Percentiles rank a stretch among this genome's conserved stretches.
phyloP scores from a whole-genome alignment of 2,888 invertebrate genomes.

The Ditula angustiorana region DNA sequence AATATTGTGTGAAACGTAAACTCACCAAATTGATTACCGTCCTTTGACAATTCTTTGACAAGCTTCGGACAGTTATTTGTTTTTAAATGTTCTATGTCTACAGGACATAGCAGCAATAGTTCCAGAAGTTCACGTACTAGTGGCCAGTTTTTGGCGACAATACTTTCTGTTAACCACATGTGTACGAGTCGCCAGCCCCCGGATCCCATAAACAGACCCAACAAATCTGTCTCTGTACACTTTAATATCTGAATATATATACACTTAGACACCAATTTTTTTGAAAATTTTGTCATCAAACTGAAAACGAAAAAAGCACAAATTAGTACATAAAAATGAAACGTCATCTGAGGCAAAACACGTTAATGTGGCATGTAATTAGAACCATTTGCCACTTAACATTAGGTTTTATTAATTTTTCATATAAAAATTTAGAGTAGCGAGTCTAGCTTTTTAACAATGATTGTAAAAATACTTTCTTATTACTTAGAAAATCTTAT shows the following conservation, averaged over 20 bases:
- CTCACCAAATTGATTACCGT: conserved; percentile 93
- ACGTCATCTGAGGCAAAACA: neutral
- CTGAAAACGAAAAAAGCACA: conserved; percentile 84
- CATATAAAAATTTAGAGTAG: too few relatives aligned
- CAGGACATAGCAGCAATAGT: conserved; percentile 93
- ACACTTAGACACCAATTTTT: conserved; percentile 97
- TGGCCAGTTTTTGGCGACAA: conserved; percentile 93
- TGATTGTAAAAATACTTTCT: too few relatives aligned
- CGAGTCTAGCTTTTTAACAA: too few relatives aligned
- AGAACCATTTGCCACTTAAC: too few relatives aligned
- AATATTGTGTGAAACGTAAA: conserved; percentile 42
- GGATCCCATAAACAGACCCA: conserved; percentile 95
- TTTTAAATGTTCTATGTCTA: conserved; percentile 95
- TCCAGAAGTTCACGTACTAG: conserved; percentile 94
- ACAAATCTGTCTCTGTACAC: conserved; percentile 92
- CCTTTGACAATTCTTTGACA: conserved; percentile 94
- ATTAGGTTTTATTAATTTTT: too few relatives aligned
- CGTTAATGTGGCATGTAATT: too few relatives aligned
- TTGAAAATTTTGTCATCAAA: conserved; percentile 97
- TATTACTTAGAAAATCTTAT: too few relatives aligned
- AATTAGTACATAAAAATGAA: neutral
- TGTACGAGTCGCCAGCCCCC: conserved; percentile 97
- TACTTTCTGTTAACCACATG: conserved; percentile 95
- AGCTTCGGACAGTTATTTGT: conserved; percentile 96
- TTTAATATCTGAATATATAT: conserved; percentile 97